phyloP scores from a whole-genome alignment of 1,140 invertebrate genomes.

The Scylla paramamosain region DNA sequence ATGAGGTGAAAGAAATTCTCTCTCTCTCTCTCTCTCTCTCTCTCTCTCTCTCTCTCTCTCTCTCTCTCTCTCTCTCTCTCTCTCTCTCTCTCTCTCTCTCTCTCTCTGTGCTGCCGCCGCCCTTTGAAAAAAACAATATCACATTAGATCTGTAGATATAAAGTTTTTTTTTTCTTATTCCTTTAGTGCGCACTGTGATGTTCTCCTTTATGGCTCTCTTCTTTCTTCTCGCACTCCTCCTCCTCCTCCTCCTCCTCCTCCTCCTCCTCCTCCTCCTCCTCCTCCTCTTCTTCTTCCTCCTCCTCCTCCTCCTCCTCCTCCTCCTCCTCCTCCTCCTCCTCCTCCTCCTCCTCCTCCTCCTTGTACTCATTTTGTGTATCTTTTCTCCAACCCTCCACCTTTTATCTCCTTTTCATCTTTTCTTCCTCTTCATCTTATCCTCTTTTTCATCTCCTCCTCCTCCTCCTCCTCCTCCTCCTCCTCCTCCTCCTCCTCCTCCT shows the following conservation, averaged over 20 bases:
- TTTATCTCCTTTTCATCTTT: not conserved
- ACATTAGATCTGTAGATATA: too few species aligned
- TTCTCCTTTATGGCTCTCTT: too few species aligned
- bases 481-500: not conserved
- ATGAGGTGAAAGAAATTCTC: not conserved
- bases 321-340: not conserved
- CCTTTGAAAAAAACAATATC: too few species aligned
- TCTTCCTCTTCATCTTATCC: not conserved
- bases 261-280: not conserved
- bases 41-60: conserved; percentile 14
- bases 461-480: too few species aligned
- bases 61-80: conserved; percentile 18
- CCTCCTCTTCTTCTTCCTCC: not conserved
- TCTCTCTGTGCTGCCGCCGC: not conserved
- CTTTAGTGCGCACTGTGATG: too few species aligned
- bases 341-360: not conserved
- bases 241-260: not conserved
- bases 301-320: not conserved
- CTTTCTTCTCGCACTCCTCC: too few species aligned
- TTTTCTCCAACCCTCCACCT: not conserved
- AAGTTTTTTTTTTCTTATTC: too few species aligned
- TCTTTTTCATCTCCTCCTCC: not conserved
- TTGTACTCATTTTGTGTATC: not conserved
- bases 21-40: conserved; percentile 17
- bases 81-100: conserved; percentile 14